Evolutionary conservation across 1,140 invertebrate species (phyloP), one percentile per base, ranked within the genome.

Genomic region (Archivesica marissinica): DNA sequence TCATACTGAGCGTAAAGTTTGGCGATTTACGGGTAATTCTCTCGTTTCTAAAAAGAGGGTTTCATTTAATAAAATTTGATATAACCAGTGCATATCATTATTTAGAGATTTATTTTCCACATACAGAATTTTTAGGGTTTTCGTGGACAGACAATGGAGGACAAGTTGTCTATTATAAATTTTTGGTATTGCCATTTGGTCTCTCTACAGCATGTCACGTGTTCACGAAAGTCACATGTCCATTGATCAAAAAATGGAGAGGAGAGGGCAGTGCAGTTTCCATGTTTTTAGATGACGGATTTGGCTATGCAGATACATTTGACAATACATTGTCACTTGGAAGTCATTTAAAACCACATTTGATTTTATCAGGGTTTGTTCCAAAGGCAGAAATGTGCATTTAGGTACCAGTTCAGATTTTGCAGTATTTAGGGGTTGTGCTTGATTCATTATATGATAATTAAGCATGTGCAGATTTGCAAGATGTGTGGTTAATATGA

Each of bases 1-100:
- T 50, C 56, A 86, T 74, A 66, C 50, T 35, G 20, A 59, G 47
- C 15, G 52, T 86, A 1, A 86, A 70, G 74, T 86, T 41, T 78
- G 82, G 78, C 17, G 74, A 77, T 44, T 0, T 77, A 17, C 66
- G 28, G 30, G 54, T 33, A 28, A 56, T 30, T 0, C 50, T 85
- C 28, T 39, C 17, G 1, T 83, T 15, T 75, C 28, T 83, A 44
- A 7, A 54, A 9, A 56, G 76, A 76, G 81, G 56, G 20, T 61
- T 20, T 79, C 47, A 3, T n/a, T 28, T 79, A 59, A 44, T 79
- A 25, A 79, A 79, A 20, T 78, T 59, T 33, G 61, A 80, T 68
- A 2, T 50, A 9, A 64, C 59, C 4, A 50, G 39, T 50, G 78
- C 78, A 15, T 80, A 80, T 52, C 78, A 68, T 52, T 66, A 50